Percentiles rank a stretch among this genome's conserved stretches.
These are phyloP conservation scores for Sarcophaga rosellei DNA, from an alignment of 2,888 invertebrate species.

Conservation along the genomic window DNA sequence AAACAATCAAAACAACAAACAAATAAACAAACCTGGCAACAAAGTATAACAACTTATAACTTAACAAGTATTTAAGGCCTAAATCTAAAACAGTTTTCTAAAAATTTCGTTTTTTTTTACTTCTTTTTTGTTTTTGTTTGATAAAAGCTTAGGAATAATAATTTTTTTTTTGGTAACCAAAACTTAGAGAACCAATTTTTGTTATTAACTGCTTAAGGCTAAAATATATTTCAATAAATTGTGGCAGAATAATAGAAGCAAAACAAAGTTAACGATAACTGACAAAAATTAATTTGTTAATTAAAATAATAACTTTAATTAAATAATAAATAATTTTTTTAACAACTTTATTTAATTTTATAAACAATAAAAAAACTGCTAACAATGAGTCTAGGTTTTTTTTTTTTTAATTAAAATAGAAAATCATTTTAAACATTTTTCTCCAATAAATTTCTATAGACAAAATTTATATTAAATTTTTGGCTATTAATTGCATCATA, in stretches of 20 bases:
- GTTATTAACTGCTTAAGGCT: background rate
- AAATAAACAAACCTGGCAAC: background rate
- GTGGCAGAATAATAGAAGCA: background rate
- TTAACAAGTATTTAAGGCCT: background rate
- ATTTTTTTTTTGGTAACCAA: too few relatives aligned
- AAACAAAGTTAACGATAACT: background rate
- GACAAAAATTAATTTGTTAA: background rate
- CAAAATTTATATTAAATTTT: too few relatives aligned
- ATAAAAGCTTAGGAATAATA: too few relatives aligned
- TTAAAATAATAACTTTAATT: background rate
- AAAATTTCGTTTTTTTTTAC: background rate
- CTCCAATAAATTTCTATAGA: too few relatives aligned
- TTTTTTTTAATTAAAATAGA: too few relatives aligned
- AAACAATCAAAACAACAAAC: background rate
- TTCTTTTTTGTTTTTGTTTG: too few relatives aligned
- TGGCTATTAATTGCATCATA: too few relatives aligned
- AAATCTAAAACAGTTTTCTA: slow-evolving; percentile 11
- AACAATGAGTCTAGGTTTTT: too few relatives aligned
- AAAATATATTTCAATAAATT: background rate
- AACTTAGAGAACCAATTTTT: background rate
- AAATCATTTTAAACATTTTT: too few relatives aligned
- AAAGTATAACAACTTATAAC: background rate
- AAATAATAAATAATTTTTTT: background rate
- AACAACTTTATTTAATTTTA: background rate
- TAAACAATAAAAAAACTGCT: background rate